Conservation (phyloP, 2,888 invertebrate genomes). For the Lasioglossum zephyrum region DNA sequence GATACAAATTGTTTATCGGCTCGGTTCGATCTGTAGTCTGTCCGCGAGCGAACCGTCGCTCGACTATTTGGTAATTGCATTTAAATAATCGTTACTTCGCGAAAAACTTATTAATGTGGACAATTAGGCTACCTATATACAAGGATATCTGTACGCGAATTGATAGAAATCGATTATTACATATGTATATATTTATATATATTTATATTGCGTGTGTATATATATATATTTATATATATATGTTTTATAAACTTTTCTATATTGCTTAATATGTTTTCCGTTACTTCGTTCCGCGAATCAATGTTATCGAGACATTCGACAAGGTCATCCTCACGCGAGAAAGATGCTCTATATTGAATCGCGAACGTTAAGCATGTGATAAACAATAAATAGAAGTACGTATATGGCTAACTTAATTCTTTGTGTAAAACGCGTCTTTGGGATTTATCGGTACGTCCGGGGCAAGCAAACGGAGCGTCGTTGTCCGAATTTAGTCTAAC, state of each 20-base stretch:
- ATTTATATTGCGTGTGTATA: constrained; percentile 32
- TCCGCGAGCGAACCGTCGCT: constrained; percentile 42
- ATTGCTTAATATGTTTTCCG: constrained; percentile 56
- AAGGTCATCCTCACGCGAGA: neutral
- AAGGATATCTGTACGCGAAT: constrained; percentile 65
- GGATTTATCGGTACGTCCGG: constrained; percentile 58
- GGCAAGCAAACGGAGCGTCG: constrained; percentile 15
- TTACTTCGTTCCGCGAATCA: constrained; percentile 15
- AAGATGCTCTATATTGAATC: neutral
- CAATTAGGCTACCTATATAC: constrained; percentile 73
- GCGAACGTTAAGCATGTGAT: constrained; percentile 51
- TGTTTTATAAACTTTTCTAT: constrained; percentile 50
- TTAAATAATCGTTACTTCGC: constrained; percentile 66
- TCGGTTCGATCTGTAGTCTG: constrained; percentile 40
- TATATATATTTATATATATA: constrained; percentile 38
- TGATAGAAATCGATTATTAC: constrained; percentile 71
- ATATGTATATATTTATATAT: constrained; percentile 51
- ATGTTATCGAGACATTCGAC: constrained; percentile 25
- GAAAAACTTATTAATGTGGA: constrained; percentile 47
- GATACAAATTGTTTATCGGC: constrained; percentile 58
- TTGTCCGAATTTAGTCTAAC: constrained; percentile 5
- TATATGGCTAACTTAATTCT: constrained; percentile 74
- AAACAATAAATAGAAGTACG: constrained; percentile 69
- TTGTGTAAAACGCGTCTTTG: constrained; percentile 73
- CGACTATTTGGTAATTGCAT: constrained; percentile 78